These are phyloP conservation scores for Amorpha juglandis DNA, from an alignment of 2,888 invertebrate genomes.

Conservation along the genomic window DNA sequence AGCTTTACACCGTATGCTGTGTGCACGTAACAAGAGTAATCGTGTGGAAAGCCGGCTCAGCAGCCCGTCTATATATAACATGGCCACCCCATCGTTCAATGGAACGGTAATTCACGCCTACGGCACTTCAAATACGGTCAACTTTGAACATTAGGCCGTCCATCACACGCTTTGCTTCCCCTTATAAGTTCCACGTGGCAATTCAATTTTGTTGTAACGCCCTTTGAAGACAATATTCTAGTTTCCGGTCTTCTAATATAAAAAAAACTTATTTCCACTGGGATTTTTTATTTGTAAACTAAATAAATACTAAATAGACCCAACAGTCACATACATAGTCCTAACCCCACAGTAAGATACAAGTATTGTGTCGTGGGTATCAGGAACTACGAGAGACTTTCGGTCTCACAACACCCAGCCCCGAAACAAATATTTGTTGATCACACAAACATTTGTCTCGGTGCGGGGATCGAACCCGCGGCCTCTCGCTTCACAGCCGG, in stretches of 20 bases:
- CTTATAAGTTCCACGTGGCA: neutral
- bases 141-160: constrained; percentile 42
- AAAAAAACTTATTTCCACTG: too few relatives aligned
- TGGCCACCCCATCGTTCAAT: constrained; percentile 34
- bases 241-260: neutral
- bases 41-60: constrained; percentile 55
- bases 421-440: too few relatives aligned
- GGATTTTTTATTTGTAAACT: too few relatives aligned
- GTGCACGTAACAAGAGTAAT: constrained; percentile 54
- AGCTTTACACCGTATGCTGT: constrained; percentile 32
- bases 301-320: too few relatives aligned
- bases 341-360: too few relatives aligned
- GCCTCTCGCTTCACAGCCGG: too few relatives aligned
- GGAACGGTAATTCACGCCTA: constrained; percentile 40
- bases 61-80: constrained; percentile 48
- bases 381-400: too few relatives aligned
- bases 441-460: too few relatives aligned
- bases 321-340: too few relatives aligned
- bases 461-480: too few relatives aligned
- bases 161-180: constrained; percentile 19
- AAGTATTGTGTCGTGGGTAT: too few relatives aligned
- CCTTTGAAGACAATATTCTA: neutral
- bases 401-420: too few relatives aligned
- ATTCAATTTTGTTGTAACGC: neutral
- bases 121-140: constrained; percentile 44